Evolutionary conservation across 2,113 vertebrate species (phyloP).

Genomic region (Pleuronectes platessa): DNA sequence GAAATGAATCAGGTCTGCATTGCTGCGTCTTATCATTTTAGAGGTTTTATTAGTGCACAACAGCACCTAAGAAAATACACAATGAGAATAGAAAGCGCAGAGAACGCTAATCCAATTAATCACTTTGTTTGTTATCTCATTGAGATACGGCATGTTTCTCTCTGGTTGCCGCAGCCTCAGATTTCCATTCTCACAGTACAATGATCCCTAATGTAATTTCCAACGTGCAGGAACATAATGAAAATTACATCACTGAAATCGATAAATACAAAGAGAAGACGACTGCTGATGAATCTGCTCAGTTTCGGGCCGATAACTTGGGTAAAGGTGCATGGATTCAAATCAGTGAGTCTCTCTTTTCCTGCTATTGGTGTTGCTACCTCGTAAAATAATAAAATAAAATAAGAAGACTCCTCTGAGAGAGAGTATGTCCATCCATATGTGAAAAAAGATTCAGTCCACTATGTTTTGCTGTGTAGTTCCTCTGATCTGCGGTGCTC

Average conservation of each 20-base stretch:
- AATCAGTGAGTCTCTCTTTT: not conserved
- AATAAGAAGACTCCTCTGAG: constrained; percentile 20
- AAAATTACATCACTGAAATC: constrained; percentile 1
- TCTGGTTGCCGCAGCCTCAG: not conserved
- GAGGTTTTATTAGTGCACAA: not conserved
- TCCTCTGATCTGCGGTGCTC: not conserved
- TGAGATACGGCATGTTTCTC: not conserved
- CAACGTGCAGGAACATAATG: not conserved
- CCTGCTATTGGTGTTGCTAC: not conserved
- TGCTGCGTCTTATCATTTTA: not conserved
- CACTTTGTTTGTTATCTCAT: not conserved
- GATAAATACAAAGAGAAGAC: not conserved
- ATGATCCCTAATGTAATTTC: not conserved
- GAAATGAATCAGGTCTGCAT: not conserved
- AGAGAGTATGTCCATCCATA: constrained; percentile 5
- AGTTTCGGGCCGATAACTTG: not conserved
- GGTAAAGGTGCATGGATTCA: not conserved
- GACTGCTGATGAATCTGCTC: not conserved
- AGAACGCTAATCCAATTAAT: not conserved
- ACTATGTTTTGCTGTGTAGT: constrained; percentile 22
- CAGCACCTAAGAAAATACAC: not conserved
- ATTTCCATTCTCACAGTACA: not conserved
- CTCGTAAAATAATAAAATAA: not conserved
- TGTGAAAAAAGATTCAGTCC: not conserved
- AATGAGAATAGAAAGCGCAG: not conserved